These are phyloP conservation scores for Lanius collurio DNA, from an alignment of 2,113 vertebrate genomes.

Conservation along the genomic window DNA sequence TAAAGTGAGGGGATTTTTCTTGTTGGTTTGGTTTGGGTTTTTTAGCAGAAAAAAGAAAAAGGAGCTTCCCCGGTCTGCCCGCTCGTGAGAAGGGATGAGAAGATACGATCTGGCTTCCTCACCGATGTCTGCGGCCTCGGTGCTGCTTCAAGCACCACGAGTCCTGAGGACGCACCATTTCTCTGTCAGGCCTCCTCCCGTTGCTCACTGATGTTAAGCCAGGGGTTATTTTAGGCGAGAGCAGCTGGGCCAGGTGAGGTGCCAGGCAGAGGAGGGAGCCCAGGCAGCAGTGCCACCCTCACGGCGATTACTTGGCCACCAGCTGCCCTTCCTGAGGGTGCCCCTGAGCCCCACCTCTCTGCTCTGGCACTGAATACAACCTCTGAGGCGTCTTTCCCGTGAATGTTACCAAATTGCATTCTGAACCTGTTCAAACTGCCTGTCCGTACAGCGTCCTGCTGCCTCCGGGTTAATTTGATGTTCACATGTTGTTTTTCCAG, in stretches of 20 bases:
- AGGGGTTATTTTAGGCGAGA: background rate
- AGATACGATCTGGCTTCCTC: background rate
- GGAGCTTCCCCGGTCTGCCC: background rate
- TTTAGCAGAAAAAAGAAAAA: background rate
- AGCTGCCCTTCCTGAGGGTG: background rate
- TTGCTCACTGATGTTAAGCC: background rate
- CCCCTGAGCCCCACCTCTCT: background rate
- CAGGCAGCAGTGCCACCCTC: background rate
- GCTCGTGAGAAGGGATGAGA: background rate
- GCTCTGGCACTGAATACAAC: accelerated
- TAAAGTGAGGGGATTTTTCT: too few relatives aligned
- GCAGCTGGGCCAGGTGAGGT: background rate
- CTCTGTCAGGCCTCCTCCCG: background rate
- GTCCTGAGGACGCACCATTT: background rate
- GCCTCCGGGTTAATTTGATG: background rate
- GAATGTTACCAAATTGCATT: background rate
- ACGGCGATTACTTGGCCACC: background rate
- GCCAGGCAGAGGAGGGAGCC: background rate
- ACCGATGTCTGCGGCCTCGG: background rate
- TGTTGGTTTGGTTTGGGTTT: background rate
- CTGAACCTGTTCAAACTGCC: background rate
- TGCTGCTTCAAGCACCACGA: background rate
- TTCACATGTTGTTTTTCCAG: background rate
- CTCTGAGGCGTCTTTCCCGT: background rate
- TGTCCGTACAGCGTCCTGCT: background rate